Conservation (phyloP, 2,113 vertebrate species). For the Cyprinodon variegatus region DNA sequence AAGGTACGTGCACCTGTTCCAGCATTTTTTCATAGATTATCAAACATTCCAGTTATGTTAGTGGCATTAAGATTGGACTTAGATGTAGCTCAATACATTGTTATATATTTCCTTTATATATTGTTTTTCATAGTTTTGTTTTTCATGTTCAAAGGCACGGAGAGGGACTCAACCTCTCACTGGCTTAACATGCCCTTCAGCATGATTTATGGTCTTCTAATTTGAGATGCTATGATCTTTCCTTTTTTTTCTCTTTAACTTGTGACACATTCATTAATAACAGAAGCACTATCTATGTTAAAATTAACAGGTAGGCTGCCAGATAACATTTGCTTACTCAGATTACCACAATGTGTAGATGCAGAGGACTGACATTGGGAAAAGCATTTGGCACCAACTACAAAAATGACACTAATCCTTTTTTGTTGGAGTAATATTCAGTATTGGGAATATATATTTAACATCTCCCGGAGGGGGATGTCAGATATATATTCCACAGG, state of each 20-base stretch:
- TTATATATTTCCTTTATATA: slow-evolving; percentile 60
- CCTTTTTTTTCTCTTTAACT: neutral
- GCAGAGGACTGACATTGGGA: neutral
- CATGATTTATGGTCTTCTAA: slow-evolving; percentile 69
- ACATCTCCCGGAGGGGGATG: neutral
- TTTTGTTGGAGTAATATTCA: neutral
- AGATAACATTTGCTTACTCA: slow-evolving; percentile 11
- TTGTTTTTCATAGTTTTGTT: slow-evolving; percentile 58
- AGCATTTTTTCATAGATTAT: slow-evolving; percentile 32
- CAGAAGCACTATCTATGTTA: slow-evolving; percentile 6
- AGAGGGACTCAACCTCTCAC: slow-evolving; percentile 64
- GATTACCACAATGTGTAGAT: neutral
- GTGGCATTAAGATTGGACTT: slow-evolving; percentile 28
- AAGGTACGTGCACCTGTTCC: slow-evolving; percentile 32
- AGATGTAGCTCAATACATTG: slow-evolving; percentile 65
- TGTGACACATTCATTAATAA: slow-evolving; percentile 33
- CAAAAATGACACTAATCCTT: neutral
- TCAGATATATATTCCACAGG: too few species aligned
- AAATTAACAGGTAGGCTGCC: neutral
- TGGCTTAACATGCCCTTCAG: slow-evolving; percentile 51
- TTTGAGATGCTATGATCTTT: slow-evolving; percentile 52
- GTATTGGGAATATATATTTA: neutral
- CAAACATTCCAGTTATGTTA: slow-evolving; percentile 29
- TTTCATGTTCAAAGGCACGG: slow-evolving; percentile 51
- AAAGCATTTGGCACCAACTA: neutral